phyloP scores from a whole-genome alignment of 2,113 vertebrate species.

The Thinocorus orbignyianus region DNA sequence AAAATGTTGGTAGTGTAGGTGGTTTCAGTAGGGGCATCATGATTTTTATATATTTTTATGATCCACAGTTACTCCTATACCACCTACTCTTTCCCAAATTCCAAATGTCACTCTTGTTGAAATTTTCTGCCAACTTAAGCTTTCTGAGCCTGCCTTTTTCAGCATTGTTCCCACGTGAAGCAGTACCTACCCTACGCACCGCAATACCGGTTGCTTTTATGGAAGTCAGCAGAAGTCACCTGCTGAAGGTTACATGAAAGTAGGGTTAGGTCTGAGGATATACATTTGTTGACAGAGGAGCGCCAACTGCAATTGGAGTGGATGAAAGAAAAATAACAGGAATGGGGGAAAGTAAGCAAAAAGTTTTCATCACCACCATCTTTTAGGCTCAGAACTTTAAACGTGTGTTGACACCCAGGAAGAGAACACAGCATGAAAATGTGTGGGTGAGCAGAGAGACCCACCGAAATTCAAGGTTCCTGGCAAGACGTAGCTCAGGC shows the following conservation, averaged over 20 bases:
- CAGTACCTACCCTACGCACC: not conserved
- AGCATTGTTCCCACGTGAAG: not conserved
- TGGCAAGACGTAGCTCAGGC: not conserved
- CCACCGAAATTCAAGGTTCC: not conserved
- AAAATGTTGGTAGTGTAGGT: not conserved
- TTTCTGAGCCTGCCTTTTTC: not conserved
- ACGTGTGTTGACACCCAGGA: not conserved
- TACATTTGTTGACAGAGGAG: not conserved
- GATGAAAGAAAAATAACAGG: not conserved
- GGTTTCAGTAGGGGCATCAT: not conserved
- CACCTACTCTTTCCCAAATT: conserved; percentile 25
- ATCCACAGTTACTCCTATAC: not conserved
- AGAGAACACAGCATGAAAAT: not conserved
- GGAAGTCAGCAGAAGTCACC: not conserved
- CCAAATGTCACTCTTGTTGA: not conserved
- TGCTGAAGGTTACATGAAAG: not conserved
- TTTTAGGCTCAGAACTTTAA: not conserved
- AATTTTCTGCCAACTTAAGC: not conserved
- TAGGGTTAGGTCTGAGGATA: not conserved
- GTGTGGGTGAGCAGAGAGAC: not conserved
- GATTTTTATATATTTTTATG: conserved; percentile 20
- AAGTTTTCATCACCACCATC: not conserved
- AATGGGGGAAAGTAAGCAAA: not conserved
- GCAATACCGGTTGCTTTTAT: not conserved
- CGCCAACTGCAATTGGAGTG: not conserved